phyloP scores from a whole-genome alignment of 2,113 vertebrate genomes.

The Talpa occidentalis region DNA sequence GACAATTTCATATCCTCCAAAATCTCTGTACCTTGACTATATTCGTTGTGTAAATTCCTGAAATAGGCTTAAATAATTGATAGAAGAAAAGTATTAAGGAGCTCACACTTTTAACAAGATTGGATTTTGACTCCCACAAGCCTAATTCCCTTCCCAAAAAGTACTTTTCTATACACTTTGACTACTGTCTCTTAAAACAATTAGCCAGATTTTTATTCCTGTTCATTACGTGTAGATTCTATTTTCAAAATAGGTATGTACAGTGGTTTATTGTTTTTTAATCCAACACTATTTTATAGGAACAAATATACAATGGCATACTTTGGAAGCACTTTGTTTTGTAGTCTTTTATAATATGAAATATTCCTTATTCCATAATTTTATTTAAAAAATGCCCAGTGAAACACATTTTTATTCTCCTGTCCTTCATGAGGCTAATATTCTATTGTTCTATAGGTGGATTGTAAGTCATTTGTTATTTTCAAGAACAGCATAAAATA shows the following conservation, averaged over 20 bases:
- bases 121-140: constrained; percentile 58
- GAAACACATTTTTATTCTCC: neutral
- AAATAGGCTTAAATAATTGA: constrained; percentile 65
- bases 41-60: constrained; percentile 21
- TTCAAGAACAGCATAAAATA: neutral
- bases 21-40: constrained; percentile 55
- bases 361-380: neutral
- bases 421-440: neutral
- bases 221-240: neutral
- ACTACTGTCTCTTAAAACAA: constrained; percentile 13
- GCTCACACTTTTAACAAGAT: constrained; percentile 16
- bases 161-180: neutral
- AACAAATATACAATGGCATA: neutral
- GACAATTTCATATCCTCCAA: constrained; percentile 17
- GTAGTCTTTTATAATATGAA: neutral
- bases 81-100: constrained; percentile 28
- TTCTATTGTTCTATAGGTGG: neutral
- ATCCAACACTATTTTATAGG: neutral
- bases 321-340: constrained; percentile 14
- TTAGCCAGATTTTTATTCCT: constrained; percentile 34
- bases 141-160: constrained; percentile 39
- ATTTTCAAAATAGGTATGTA: neutral
- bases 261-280: neutral
- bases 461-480: neutral
- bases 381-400: neutral